Conservation (phyloP, 2,888 invertebrate genomes). For the Cantharis flavilabris region DNA sequence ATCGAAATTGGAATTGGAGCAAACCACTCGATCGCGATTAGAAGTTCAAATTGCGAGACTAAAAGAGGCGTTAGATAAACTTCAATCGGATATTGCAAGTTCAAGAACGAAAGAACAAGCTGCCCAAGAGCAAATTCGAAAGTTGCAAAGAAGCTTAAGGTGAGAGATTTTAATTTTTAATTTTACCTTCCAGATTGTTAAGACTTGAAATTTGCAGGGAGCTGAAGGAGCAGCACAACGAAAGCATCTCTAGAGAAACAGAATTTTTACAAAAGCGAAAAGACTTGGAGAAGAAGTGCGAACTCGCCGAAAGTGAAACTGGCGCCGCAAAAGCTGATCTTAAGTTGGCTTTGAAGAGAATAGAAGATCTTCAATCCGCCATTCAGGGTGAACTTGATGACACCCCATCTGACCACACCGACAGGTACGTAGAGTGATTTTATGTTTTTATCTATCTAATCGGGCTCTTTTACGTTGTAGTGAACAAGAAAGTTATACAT, state of each 20-base stretch:
- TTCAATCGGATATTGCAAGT: slow-evolving; percentile 72
- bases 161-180: slow-evolving; percentile 42
- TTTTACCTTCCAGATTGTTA: background rate
- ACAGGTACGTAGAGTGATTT: slow-evolving; percentile 55
- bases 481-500: slow-evolving; percentile 69
- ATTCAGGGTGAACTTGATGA: slow-evolving; percentile 82
- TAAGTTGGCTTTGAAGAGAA: slow-evolving; percentile 84
- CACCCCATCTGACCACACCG: slow-evolving; percentile 70
- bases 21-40: slow-evolving; percentile 82
- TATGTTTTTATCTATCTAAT: background rate
- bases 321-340: slow-evolving; percentile 79
- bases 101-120: slow-evolving; percentile 75
- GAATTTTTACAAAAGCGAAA: slow-evolving; percentile 74
- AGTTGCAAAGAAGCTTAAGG: slow-evolving; percentile 70
- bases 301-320: slow-evolving; percentile 72
- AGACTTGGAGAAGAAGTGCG: slow-evolving; percentile 76
- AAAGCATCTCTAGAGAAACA: slow-evolving; percentile 71
- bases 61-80: slow-evolving; percentile 74
- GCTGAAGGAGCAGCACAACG: slow-evolving; percentile 77
- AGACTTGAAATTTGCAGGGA: slow-evolving; percentile 60
- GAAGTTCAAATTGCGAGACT: slow-evolving; percentile 74
- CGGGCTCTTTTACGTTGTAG: slow-evolving; percentile 50
- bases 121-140: slow-evolving; percentile 78
- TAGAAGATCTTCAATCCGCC: slow-evolving; percentile 89
- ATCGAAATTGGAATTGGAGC: slow-evolving; percentile 87